A percentile compares a stretch with the other conserved stretches of the same genome.
These are phyloP conservation scores for Poicephalus gulielmi DNA, from an alignment of 2,113 vertebrate genomes.

Conservation along the genomic window DNA sequence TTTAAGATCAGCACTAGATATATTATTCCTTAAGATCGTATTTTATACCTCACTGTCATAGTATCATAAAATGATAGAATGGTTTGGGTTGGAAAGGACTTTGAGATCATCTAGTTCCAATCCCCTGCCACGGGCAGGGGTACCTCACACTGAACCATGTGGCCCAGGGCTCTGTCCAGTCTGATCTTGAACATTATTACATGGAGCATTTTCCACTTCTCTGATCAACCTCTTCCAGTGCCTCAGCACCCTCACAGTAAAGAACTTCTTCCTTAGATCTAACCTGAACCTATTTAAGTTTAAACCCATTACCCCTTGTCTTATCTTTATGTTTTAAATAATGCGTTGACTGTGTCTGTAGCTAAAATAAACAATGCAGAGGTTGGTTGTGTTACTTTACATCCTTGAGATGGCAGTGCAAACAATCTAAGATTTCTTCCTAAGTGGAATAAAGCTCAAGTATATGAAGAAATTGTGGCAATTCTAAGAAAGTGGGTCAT, in stretches of 20 bases:
- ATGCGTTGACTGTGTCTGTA: not conserved
- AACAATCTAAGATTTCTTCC: not conserved
- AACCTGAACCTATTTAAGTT: not conserved
- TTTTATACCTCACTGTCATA: not conserved
- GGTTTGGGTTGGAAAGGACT: not conserved
- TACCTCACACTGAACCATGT: not conserved
- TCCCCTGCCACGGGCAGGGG: not conserved
- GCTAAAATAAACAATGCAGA: not conserved
- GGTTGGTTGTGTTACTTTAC: not conserved
- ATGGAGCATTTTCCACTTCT: not conserved
- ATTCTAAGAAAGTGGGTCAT: not conserved
- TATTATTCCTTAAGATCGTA: not conserved
- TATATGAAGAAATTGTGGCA: not conserved
- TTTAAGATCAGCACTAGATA: not conserved
- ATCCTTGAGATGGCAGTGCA: slow-evolving; percentile 25
- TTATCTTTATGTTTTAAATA: not conserved
- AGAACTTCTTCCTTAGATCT: not conserved
- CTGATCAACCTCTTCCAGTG: not conserved
- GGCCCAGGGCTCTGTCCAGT: not conserved
- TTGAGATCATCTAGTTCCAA: not conserved
- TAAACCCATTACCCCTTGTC: not conserved
- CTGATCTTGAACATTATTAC: not conserved
- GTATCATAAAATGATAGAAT: not conserved
- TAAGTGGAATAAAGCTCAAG: not conserved
- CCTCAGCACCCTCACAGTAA: not conserved